Base-by-base conservation (phyloP, 1,140 invertebrate species). In the Brachystomella parvula region DNA sequence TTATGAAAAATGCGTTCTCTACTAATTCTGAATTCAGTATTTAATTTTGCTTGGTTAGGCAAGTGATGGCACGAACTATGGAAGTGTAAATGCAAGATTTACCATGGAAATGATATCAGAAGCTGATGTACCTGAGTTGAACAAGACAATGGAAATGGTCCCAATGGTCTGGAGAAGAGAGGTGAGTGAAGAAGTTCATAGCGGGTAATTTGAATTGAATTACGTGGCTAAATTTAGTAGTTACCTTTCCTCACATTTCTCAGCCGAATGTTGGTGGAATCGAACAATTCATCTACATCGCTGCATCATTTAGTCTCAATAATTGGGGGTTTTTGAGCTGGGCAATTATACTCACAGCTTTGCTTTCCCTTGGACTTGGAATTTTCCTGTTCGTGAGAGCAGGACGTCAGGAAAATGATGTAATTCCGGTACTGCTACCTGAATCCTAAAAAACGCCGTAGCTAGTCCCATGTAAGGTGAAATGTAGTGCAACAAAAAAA, bases 131-230 rank as follows among this genome's bases (percentile, higher is more conserved):
- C 49, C 49, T 6, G 49, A 53, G 24, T 26, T 53, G 49, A 53
- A 53, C 24, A 53, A 53, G 49, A 53, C 49, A 53, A 53, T 53
- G 49, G 49, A 53, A 24, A 53, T 53, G 49, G 21, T 53, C 6
- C 49, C 49, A 26, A 53, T 53, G 49, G 49, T 53, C 24, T 53
- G 49, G 49, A 12, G 49, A 26, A 53, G 49, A 26, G 49, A 53
- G 49, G 49, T 53, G 24, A 9, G n/a, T n/a, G n/a, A 53, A 39
- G 35, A 19, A 53, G 24, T 53, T 53, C 6, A 15, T 19, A 9
- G 24, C 49, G 24, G 49, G 3, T 6, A 53, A 19, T 6, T 26
- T 24, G 21, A 17, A 17, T 53, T 9, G 49, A 44, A 44, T 19
- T 17, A 6, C 49, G 6, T 6, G 6, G 12, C 24, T 9, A 53